These are phyloP conservation scores for Hoplodrina ambigua DNA, from an alignment of 2,888 invertebrate species.

Conservation along the genomic window DNA sequence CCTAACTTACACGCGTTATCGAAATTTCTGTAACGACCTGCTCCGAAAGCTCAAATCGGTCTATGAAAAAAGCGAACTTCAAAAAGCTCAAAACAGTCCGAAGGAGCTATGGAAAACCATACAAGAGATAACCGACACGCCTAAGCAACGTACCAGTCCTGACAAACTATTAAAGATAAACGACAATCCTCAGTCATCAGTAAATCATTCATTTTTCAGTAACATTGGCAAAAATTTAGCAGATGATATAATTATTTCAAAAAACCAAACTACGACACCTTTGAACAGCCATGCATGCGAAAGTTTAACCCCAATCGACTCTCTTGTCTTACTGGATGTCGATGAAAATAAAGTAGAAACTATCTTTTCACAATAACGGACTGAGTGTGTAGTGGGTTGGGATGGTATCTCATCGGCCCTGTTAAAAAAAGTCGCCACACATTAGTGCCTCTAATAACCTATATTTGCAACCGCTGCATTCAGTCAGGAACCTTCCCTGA, in stretches of 20 bases:
- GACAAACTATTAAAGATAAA: neutral
- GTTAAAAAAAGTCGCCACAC: neutral
- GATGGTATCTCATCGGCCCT: neutral
- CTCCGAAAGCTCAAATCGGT: neutral
- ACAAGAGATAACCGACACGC: neutral
- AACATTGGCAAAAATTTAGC: neutral
- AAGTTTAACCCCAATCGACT: neutral
- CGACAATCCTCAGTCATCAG: neutral
- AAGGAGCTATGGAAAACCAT: conserved; percentile 8
- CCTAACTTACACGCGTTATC: neutral
- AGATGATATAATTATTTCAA: conserved; percentile 1
- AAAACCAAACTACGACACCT: neutral
- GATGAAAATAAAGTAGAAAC: neutral
- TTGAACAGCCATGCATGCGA: neutral
- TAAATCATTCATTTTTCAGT: conserved; percentile 4
- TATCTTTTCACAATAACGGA: conserved; percentile 7
- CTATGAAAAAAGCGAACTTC: neutral
- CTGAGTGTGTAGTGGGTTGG: neutral
- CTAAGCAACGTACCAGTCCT: neutral
- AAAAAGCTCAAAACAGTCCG: neutral
- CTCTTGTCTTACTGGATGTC: neutral
- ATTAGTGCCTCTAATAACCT: neutral
- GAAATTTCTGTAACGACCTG: neutral
- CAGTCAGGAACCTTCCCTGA: too few relatives aligned
- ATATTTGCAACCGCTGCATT: neutral